Conservation (phyloP, 2,888 invertebrate species). For the Coecobrya sp. region DNA sequence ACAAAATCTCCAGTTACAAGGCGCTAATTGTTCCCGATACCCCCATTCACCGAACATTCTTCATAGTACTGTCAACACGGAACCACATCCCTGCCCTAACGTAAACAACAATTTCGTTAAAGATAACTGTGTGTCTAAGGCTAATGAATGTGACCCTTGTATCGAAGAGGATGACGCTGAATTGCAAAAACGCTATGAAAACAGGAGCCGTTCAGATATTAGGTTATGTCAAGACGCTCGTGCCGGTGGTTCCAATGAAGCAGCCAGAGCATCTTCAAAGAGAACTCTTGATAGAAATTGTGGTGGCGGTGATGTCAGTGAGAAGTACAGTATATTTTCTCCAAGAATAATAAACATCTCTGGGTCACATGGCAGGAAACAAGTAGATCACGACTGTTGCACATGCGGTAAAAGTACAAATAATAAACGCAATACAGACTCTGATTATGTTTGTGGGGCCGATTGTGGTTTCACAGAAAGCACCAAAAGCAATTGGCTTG, state of each 20-base stretch:
- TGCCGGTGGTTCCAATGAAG: background rate
- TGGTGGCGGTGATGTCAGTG: constrained; percentile 12
- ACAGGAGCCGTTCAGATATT: background rate
- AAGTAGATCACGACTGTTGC: constrained; percentile 48
- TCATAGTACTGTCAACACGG: background rate
- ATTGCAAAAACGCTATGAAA: background rate
- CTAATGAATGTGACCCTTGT: background rate
- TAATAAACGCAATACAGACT: constrained; percentile 47
- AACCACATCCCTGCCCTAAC: background rate
- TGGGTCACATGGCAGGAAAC: constrained; percentile 33
- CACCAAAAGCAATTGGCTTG: background rate
- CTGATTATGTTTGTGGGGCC: background rate
- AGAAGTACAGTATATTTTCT: constrained; percentile 53
- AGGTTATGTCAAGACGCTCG: background rate
- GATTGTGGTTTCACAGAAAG: background rate
- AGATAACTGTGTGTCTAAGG: background rate
- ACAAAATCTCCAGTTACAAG: constrained; percentile 48
- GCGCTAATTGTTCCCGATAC: background rate
- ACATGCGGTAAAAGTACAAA: constrained; percentile 70
- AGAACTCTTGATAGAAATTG: background rate
- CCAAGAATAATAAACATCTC: constrained; percentile 71
- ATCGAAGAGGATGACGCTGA: background rate
- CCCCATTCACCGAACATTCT: background rate
- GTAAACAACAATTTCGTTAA: background rate
- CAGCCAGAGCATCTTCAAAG: background rate